Evolutionary conservation across 2,113 vertebrate species (phyloP).

Genomic region (Muscicapa adusta): DNA sequence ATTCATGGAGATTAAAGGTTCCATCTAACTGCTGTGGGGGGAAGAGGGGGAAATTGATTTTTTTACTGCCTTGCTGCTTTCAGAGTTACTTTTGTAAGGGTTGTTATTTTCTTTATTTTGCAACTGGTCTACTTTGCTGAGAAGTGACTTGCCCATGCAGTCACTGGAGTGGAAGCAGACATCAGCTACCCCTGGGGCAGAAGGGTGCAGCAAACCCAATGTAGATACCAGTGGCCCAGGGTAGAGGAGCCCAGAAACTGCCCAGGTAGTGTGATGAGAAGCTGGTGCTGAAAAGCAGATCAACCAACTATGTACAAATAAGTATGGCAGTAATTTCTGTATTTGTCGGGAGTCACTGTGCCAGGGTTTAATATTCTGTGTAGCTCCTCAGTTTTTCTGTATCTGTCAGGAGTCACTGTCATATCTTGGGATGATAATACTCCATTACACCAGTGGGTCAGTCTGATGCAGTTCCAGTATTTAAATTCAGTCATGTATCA

Average conservation of each 20-base stretch:
- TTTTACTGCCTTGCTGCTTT: background rate
- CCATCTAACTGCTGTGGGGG: background rate
- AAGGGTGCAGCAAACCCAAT: background rate
- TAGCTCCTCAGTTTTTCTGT: background rate
- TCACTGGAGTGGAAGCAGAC: rapidly evolving
- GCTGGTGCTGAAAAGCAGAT: background rate
- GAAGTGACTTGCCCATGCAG: background rate
- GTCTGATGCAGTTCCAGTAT: background rate
- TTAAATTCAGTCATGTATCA: background rate
- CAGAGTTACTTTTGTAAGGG: background rate
- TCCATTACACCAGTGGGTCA: background rate
- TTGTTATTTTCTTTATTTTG: background rate
- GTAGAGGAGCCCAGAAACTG: background rate
- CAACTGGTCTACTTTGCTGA: background rate
- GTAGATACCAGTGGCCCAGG: too few species aligned
- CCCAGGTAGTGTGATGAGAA: rapidly evolving
- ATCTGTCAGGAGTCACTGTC: background rate
- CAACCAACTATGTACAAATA: background rate
- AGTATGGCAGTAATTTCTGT: background rate
- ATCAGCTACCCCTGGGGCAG: rapidly evolving
- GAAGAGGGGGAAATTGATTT: background rate
- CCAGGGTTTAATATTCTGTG: background rate
- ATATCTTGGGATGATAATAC: background rate
- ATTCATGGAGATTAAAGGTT: background rate
- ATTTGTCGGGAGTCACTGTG: background rate